These are phyloP conservation scores for Ditylenchus weischeri DNA, from an alignment of 2,888 invertebrate genomes.

Conservation along the genomic window DNA sequence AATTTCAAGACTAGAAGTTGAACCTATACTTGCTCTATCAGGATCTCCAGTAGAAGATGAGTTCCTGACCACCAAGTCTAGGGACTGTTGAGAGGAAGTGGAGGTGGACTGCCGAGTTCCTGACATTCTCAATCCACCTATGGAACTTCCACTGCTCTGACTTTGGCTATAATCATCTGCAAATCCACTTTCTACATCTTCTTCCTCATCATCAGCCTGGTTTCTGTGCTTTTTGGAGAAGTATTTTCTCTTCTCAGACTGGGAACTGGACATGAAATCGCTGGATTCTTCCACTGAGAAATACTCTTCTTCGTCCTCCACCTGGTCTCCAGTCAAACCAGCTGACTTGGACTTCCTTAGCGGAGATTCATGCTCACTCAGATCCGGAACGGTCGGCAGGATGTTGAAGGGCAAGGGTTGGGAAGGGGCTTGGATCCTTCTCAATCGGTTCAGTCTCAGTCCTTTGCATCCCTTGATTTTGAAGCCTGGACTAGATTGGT, in stretches of 20 bases:
- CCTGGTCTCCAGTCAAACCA: neutral
- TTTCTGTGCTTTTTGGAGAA: neutral
- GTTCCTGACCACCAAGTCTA: neutral
- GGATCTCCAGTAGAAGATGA: conserved; percentile 30
- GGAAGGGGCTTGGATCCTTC: neutral
- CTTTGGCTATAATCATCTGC: conserved; percentile 2
- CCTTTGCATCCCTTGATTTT: conserved; percentile 8
- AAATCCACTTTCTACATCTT: conserved; percentile 3
- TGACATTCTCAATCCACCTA: conserved; percentile 4
- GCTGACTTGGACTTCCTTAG: too few species aligned
- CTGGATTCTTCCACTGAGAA: conserved; percentile 2
- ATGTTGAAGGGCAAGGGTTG: neutral
- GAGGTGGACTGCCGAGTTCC: neutral
- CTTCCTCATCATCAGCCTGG: neutral
- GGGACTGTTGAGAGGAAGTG: conserved; percentile 9
- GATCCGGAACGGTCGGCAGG: conserved; percentile 1
- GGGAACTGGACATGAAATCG: conserved; percentile 2
- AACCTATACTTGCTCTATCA: conserved; percentile 44
- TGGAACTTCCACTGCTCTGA: neutral
- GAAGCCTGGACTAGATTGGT: neutral
- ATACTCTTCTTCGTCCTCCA: conserved; percentile 8
- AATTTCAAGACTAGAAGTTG: conserved; percentile 47
- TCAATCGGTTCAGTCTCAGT: neutral
- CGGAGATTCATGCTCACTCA: too few species aligned
- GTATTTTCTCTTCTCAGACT: neutral